These are phyloP conservation scores for Sycophaga agraensis DNA, from an alignment of 1,140 invertebrate species.

Conservation along the genomic window DNA sequence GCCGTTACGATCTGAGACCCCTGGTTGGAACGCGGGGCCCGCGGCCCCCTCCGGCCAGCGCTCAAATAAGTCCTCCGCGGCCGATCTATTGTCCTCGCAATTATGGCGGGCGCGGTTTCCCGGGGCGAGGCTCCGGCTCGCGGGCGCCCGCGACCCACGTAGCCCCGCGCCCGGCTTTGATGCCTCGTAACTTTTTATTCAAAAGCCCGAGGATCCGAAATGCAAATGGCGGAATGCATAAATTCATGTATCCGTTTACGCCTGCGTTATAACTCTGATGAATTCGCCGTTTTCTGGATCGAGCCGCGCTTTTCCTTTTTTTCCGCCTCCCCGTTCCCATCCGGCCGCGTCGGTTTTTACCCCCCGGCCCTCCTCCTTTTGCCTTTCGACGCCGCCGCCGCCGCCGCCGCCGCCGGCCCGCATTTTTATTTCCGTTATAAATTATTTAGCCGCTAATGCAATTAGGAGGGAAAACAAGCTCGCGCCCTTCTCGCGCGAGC, in stretches of 20 bases:
- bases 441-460: conserved; percentile 27
- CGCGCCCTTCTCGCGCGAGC: neutral
- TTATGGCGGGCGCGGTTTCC: conserved; percentile 22
- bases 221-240: conserved; percentile 28
- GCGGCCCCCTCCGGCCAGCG: conserved; percentile 23
- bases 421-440: neutral
- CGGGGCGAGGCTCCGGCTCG: conserved; percentile 1
- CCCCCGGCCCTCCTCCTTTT: neutral
- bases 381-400: neutral
- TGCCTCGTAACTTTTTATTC: conserved; percentile 27
- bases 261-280: conserved; percentile 18
- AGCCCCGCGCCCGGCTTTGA: neutral
- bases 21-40: conserved; percentile 25
- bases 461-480: conserved; percentile 19
- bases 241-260: conserved; percentile 25
- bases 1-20: conserved; percentile 44
- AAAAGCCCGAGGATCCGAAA: conserved; percentile 26
- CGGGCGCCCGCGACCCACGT: neutral
- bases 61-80: conserved; percentile 39
- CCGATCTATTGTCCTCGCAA: conserved; percentile 40
- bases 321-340: neutral
- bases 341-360: neutral
- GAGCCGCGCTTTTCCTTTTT: neutral
- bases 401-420: neutral
- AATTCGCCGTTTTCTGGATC: conserved; percentile 16